Conservation (phyloP, 2,113 vertebrate genomes). For the Petromus typicus region DNA sequence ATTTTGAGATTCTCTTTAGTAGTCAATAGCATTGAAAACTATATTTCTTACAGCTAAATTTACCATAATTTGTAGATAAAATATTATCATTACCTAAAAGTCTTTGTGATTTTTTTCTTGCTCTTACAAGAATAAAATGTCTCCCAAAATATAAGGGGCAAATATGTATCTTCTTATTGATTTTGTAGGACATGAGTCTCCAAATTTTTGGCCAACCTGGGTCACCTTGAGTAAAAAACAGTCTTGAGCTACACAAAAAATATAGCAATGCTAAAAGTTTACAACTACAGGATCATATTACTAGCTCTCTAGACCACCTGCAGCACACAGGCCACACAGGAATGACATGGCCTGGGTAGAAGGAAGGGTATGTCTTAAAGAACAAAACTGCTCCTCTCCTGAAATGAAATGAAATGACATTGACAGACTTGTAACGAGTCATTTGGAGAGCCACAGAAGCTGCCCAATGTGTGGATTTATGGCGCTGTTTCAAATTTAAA, state of each 20-base stretch:
- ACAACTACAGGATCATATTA: neutral
- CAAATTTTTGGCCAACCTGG: neutral
- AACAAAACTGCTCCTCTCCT: neutral
- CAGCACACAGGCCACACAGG: neutral
- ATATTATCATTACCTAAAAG: neutral
- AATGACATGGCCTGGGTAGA: neutral
- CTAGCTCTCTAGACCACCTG: neutral
- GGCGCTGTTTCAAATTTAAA: neutral
- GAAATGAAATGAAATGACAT: neutral
- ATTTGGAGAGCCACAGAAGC: neutral
- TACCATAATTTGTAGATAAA: neutral
- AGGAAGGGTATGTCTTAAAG: neutral
- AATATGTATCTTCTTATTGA: neutral
- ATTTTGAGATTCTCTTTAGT: neutral
- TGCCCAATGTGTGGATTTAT: neutral
- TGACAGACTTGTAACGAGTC: neutral
- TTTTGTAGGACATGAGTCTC: neutral
- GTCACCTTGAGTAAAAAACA: neutral
- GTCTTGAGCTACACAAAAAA: neutral
- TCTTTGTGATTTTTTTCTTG: neutral
- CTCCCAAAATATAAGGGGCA: neutral
- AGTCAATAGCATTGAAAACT: neutral
- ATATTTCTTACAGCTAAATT: neutral
- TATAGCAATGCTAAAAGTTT: neutral
- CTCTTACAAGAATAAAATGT: neutral